Base-by-base conservation (phyloP, 2,888 invertebrate species). In the Drosophila multiciliata region DNA sequence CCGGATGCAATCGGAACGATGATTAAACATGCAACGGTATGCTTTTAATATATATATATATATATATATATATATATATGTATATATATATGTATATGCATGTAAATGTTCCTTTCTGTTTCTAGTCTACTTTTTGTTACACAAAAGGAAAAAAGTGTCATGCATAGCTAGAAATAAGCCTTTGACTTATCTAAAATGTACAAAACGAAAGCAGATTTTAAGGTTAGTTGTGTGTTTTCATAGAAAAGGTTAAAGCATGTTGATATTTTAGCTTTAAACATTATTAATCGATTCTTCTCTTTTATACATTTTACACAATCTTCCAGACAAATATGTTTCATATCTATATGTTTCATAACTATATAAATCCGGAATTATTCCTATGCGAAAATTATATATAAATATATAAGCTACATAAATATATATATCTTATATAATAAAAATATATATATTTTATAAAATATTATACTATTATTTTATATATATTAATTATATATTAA, bases 11-110 rank as follows among this genome's bases (percentile, higher is more conserved):
- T 81, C 63, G 78, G 73, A 52, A 66, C 78, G 50, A 64, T 72
- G 78, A 81, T 72, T 78, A 81, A 78, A 81, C 78, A 77, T 65
- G 78, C 82, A 78, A 61, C 78, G 55, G 57, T 60, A 45, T 61
- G 63, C 61, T 29, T 42, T 66, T 32, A 48, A 45, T 45, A 45
- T 12, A 20, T 20, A 15, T 20, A 45, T 1, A 45, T 12, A 32
- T 33, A 55, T 52, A 45, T 49, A n/a, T 23, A 17, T 40, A 17
- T 38, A 26, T 62, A 2, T 62, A 7, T 12, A 3, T 42, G 17
- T n/a, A 53, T 48, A n/a, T 23, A 17, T 40, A 17, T 38, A 26
- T 62, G 1, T 62, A 7, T 12, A 3, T 42, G 17, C 23, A 12
- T 54, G 1, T 40, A 12, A 35, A 42, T 57, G 23, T 45, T 65